A percentile compares a stretch with the other conserved stretches of the same genome.
Conservation (phyloP, 2,797 vertebrate species). For the Hafferia zeledoni region DNA sequence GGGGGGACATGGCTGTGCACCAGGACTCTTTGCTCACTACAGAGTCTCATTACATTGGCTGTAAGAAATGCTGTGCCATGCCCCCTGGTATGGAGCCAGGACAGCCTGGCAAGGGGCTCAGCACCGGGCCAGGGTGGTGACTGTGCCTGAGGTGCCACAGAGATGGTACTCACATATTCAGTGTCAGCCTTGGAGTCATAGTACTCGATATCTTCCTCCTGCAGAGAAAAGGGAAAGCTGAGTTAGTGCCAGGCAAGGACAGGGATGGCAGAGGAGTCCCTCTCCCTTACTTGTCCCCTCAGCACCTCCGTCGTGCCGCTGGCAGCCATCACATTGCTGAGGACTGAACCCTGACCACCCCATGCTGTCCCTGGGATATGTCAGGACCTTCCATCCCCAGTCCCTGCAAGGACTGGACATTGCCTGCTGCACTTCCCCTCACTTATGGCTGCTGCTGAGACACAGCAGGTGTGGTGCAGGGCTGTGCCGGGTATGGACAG, state of each 20-base stretch:
- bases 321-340: not conserved
- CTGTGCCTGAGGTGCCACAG: not conserved
- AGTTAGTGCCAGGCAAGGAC: not conserved
- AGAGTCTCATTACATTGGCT: accelerated
- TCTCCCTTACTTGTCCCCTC: accelerated
- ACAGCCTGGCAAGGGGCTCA: not conserved
- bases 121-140: accelerated
- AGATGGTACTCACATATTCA: conserved; percentile 88
- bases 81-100: not conserved
- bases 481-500: accelerated
- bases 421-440: accelerated
- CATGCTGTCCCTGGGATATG: accelerated
- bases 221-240: conserved; percentile 75
- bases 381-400: not conserved
- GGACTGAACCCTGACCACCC: not conserved
- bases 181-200: conserved; percentile 96
- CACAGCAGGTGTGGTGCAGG: not conserved
- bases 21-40: not conserved
- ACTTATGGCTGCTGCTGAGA: accelerated
- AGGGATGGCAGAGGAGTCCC: not conserved
- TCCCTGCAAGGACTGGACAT: not conserved
- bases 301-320: not conserved
- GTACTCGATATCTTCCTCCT: conserved; percentile 95
- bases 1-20: accelerated
- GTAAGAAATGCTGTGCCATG: not conserved